Conservation (phyloP, 2,888 invertebrate species). For the Limnephilus lunatus region DNA sequence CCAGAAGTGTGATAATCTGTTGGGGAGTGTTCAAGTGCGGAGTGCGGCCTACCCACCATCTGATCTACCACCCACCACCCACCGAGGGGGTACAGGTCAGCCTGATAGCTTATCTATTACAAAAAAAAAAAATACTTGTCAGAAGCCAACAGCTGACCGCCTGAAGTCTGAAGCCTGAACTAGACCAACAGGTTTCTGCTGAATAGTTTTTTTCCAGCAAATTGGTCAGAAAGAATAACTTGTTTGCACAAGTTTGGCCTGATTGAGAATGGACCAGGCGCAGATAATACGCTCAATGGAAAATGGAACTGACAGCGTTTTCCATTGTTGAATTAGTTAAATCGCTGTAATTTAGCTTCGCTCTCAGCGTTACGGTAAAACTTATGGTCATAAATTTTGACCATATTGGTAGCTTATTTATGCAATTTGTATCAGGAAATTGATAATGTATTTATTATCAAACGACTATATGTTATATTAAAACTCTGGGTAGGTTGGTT, state of each 20-base stretch:
- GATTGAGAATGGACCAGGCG: background rate
- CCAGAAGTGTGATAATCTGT: too few species aligned
- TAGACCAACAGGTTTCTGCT: background rate
- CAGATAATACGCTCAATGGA: background rate
- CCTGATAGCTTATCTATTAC: background rate
- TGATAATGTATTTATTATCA: background rate
- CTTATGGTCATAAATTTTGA: too few species aligned
- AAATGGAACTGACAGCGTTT: background rate
- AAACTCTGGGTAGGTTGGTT: background rate
- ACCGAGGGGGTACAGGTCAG: background rate
- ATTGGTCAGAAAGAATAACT: background rate
- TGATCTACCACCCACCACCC: background rate
- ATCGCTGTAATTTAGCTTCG: background rate
- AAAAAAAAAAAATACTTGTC: background rate
- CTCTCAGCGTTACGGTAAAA: background rate
- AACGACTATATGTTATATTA: background rate
- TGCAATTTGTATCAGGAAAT: background rate
- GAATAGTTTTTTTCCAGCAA: background rate
- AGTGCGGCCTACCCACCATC: background rate
- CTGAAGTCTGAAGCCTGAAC: background rate
- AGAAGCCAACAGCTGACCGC: slow-evolving; percentile 8
- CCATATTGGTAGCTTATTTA: background rate
- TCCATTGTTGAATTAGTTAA: background rate
- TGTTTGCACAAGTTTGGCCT: background rate
- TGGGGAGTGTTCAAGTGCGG: too few species aligned